Evolutionary conservation across 2,888 invertebrate species (phyloP).

Genomic region (Agrilus cyanescens): DNA sequence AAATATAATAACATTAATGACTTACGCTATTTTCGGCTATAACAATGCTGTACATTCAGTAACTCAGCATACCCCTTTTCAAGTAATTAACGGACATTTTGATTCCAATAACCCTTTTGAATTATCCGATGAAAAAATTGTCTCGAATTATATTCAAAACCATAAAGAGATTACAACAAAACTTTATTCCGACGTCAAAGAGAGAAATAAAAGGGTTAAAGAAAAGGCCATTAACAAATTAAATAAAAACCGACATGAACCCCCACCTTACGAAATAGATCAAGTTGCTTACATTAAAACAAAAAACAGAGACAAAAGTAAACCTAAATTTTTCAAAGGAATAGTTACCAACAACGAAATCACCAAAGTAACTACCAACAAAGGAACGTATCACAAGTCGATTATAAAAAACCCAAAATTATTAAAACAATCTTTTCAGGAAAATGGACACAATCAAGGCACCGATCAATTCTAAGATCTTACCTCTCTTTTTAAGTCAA

Average conservation of each 20-base stretch:
- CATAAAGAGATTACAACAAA: constrained; percentile 2
- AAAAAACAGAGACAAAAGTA: no score
- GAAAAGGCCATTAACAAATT: constrained; percentile 4
- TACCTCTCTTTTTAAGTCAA: no score
- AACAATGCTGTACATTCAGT: constrained; percentile 5
- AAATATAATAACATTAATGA: constrained; percentile 1
- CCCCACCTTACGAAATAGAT: no score
- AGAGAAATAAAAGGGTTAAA: constrained; percentile 2
- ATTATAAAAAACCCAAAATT: no score
- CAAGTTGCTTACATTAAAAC: no score
- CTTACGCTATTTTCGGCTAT: constrained; percentile 5
- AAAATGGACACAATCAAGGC: no score
- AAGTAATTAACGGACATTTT: constrained; percentile 5
- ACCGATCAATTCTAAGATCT: no score
- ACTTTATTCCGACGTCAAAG: constrained; percentile 1
- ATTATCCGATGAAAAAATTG: neutral
- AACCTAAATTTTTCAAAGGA: no score
- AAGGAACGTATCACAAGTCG: no score
- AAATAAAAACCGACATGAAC: constrained; percentile 1
- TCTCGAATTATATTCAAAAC: constrained; percentile 3
- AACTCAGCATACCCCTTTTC: constrained; percentile 3
- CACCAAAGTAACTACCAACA: no score
- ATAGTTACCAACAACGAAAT: no score
- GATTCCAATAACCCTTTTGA: neutral
- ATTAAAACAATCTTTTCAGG: no score